These are phyloP conservation scores for Poicephalus gulielmi DNA, from an alignment of 2,113 vertebrate species.

Conservation along the genomic window DNA sequence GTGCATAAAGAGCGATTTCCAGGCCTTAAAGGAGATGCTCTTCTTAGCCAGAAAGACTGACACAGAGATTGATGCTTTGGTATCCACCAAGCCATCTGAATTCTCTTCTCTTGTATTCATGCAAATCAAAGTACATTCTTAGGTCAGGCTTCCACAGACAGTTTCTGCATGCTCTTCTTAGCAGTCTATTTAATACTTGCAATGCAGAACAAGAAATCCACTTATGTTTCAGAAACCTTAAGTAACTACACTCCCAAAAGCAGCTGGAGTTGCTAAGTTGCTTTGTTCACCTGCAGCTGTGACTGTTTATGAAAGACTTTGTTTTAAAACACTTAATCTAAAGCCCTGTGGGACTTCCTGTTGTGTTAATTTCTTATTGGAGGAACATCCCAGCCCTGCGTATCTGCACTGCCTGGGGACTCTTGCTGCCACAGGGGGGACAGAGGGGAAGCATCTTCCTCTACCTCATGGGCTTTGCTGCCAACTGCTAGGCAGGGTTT, in stretches of 20 bases:
- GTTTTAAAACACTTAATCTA: background rate
- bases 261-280: background rate
- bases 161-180: background rate
- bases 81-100: background rate
- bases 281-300: background rate
- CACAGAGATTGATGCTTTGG: background rate
- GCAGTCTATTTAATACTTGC: background rate
- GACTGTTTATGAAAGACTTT: background rate
- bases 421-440: fast-evolving
- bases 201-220: background rate
- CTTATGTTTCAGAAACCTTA: background rate
- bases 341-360: background rate
- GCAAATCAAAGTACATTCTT: fast-evolving
- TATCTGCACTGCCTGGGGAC: background rate
- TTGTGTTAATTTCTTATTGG: background rate
- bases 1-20: background rate
- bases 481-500: background rate
- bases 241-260: background rate
- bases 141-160: background rate
- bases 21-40: background rate
- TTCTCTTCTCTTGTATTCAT: background rate
- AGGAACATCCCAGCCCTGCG: background rate
- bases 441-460: background rate
- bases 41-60: background rate
- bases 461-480: fast-evolving